phyloP scores from a whole-genome alignment of 35 echinoderm and acorn worm species.

The Acanthaster planci region DNA sequence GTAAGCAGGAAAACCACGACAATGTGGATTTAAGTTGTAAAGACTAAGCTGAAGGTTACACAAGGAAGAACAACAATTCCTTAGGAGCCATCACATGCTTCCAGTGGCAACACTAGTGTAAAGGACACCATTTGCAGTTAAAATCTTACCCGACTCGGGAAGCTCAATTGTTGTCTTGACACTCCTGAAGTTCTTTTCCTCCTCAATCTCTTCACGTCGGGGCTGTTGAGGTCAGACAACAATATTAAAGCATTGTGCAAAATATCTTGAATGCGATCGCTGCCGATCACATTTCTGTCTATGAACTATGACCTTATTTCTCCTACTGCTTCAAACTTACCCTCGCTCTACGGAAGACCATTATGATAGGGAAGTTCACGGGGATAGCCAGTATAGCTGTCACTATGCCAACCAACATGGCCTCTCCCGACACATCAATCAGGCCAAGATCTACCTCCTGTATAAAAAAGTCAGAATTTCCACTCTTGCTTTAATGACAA shows the following conservation, averaged over 20 bases:
- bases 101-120: no score
- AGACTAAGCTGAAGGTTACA: no score
- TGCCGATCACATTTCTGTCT: no score
- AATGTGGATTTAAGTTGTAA: no score
- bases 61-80: no score
- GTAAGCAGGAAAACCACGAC: no score
- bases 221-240: background rate
- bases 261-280: background rate
- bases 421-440: constrained; percentile 82
- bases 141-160: background rate
- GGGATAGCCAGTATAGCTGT: constrained; percentile 88
- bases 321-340: constrained; percentile 27
- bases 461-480: background rate
- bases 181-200: constrained; percentile 12
- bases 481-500: no score
- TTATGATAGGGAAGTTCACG: constrained; percentile 88
- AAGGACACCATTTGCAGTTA: no score
- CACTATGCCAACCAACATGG: constrained; percentile 78
- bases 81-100: no score
- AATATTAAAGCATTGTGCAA: background rate
- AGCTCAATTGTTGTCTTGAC: background rate
- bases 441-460: constrained; percentile 73
- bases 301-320: no score
- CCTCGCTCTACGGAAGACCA: constrained; percentile 89
- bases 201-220: constrained; percentile 16